Evolutionary conservation across 2,888 invertebrate genomes (phyloP).

Genomic region (Melanargia galathea): DNA sequence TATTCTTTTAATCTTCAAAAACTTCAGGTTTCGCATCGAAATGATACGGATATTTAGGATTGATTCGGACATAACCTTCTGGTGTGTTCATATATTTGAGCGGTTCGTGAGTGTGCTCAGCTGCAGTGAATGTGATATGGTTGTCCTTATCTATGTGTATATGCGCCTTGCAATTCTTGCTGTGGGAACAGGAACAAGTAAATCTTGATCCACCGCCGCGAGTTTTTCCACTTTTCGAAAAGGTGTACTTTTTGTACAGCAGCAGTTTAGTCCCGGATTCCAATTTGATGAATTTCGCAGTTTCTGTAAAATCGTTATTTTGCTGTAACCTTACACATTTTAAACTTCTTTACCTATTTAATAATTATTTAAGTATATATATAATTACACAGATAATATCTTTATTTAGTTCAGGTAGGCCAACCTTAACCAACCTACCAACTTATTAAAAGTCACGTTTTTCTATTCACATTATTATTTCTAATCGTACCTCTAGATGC

Average conservation of each 20-base stretch:
- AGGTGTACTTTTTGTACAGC: slow-evolving; percentile 51
- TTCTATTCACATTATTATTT: neutral
- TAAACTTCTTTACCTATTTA: neutral
- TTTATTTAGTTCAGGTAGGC: too few species aligned
- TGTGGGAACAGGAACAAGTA: slow-evolving; percentile 50
- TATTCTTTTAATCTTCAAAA: slow-evolving; percentile 33
- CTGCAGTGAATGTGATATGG: slow-evolving; percentile 21
- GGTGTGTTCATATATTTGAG: slow-evolving; percentile 37
- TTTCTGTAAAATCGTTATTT: slow-evolving; percentile 32
- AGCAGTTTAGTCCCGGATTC: slow-evolving; percentile 45
- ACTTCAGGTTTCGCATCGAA: slow-evolving; percentile 37
- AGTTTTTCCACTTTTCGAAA: slow-evolving; percentile 48
- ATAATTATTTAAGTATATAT: neutral
- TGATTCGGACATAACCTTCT: slow-evolving; percentile 38
- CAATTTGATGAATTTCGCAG: slow-evolving; percentile 36
- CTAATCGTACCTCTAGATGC: too few species aligned
- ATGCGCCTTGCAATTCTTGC: slow-evolving; percentile 53
- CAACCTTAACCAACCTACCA: too few species aligned
- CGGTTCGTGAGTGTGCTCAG: slow-evolving; percentile 42
- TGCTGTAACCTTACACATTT: neutral
- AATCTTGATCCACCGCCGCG: slow-evolving; percentile 53
- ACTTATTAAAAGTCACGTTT: neutral
- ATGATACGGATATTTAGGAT: slow-evolving; percentile 37
- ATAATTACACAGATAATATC: too few species aligned
- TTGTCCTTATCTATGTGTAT: slow-evolving; percentile 47